These are phyloP conservation scores for Spilogale gracilis DNA, from an alignment of 2,113 vertebrate species.

Conservation along the genomic window DNA sequence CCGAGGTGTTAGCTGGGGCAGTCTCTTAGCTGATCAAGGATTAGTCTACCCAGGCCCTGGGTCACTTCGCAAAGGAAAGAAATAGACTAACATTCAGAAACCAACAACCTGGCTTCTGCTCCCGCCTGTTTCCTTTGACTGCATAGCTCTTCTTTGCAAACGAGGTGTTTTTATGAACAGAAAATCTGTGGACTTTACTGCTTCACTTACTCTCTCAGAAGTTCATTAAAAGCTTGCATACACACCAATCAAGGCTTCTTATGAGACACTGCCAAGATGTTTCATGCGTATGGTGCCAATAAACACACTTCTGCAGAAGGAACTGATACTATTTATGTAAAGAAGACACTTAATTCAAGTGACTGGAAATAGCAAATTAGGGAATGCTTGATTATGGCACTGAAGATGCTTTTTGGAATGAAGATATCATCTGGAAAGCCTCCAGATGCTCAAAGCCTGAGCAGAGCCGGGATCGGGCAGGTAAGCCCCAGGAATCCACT, in stretches of 20 bases:
- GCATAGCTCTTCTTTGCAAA: background rate
- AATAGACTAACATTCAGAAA: background rate
- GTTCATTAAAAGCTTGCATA: slow-evolving; percentile 64
- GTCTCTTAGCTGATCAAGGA: background rate
- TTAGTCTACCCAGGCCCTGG: background rate
- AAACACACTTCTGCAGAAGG: slow-evolving; percentile 52
- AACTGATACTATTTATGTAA: background rate
- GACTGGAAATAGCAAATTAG: slow-evolving; percentile 62
- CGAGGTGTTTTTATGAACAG: slow-evolving; percentile 41
- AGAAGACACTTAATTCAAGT: slow-evolving; percentile 71
- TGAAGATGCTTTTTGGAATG: background rate
- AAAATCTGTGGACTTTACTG: background rate
- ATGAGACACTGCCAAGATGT: slow-evolving; percentile 57
- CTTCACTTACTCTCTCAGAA: background rate
- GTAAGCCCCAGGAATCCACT: background rate
- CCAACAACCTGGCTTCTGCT: background rate
- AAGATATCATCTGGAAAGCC: background rate
- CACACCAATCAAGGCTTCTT: slow-evolving; percentile 55
- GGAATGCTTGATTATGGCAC: background rate
- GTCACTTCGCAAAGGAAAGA: background rate
- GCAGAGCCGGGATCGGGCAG: background rate
- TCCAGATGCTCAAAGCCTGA: background rate
- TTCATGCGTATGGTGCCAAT: slow-evolving; percentile 55
- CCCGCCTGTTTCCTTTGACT: background rate
- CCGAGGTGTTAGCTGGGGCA: fast-evolving